Evolutionary conservation across 2,888 invertebrate species (phyloP), one percentile per base, ranked within the genome.

Genomic region (Elegia similella): DNA sequence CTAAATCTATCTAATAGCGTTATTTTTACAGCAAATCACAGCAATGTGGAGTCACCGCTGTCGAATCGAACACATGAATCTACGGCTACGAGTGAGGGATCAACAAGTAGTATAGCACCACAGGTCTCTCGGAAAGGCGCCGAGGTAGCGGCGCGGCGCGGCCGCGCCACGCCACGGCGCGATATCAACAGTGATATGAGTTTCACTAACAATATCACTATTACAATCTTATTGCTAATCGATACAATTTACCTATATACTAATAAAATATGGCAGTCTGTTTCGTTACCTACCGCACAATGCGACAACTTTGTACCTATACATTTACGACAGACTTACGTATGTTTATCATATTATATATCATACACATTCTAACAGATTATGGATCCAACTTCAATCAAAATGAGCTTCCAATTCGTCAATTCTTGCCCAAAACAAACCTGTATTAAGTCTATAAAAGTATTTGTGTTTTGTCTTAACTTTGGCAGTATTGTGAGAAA

Each of bases 211-310:
- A 32, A 3, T 55, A 55, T 32, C 43, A 54, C 42, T 54, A 44
- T 54, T 15, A 44, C 30, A 55, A 44, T 30, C 30, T 32, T 55
- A 55, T 48, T 17, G 15, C 34, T 47, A 42, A 34, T 34, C 47
- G 46, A 13, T 58, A 58, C 29, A 52, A 50, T 52, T 55, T 57
- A 57, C 47, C 57, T 68, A 65, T 67, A 12, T 69, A 71, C 67
- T 76, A 72, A 65, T 59, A 64, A 64, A 74, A 79, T 79, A 82
- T 82, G 82, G 82, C 82, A 82, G 82, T 80, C 79, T 73, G 76
- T 64, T 62, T 75, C 72, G 71, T 70, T 70, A 67, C 59, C 50
- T 50, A 34, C 50, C 34, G 56, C 57, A 55, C 52, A 57, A 50
- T 54, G 57, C 56, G 42, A 52, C 32, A 48, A 34, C 12, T 50